These are phyloP conservation scores for Tetragonula clypearis DNA, from an alignment of 1,140 invertebrate species.

Conservation along the genomic window DNA sequence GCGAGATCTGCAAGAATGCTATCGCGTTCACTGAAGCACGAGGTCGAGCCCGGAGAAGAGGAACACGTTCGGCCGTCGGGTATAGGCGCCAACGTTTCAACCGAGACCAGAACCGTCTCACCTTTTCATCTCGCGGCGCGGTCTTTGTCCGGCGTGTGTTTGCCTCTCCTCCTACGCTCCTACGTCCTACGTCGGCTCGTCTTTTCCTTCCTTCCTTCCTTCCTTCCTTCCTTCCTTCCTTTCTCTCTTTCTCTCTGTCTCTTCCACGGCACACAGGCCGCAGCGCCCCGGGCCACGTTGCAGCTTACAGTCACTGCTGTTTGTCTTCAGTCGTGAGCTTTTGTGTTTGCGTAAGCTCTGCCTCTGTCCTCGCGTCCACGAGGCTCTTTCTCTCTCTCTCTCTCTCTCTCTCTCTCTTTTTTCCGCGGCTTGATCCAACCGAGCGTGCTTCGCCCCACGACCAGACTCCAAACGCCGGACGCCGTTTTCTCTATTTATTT, in stretches of 20 bases:
- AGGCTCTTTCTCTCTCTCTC: not conserved
- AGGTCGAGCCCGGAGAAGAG: slow-evolving; percentile 1
- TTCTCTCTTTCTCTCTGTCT: not conserved
- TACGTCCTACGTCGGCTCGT: not conserved
- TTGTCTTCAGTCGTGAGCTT: slow-evolving; percentile 74
- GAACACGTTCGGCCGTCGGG: slow-evolving; percentile 36
- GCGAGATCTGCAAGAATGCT: not conserved
- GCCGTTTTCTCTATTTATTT: slow-evolving; percentile 64
- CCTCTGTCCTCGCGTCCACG: slow-evolving; percentile 24
- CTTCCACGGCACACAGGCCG: slow-evolving; percentile 35
- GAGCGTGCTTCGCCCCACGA: slow-evolving; percentile 25
- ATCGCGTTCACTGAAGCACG: slow-evolving; percentile 29
- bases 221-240: not conserved
- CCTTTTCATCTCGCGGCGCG: slow-evolving; percentile 26
- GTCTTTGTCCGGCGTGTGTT: not conserved
- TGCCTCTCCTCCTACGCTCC: not conserved
- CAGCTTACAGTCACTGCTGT: slow-evolving; percentile 68
- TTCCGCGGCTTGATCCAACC: slow-evolving; percentile 34
- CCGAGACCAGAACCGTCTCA: slow-evolving; percentile 18
- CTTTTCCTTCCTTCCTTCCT: not conserved
- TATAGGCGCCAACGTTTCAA: slow-evolving; percentile 53
- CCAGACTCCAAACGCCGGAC: slow-evolving; percentile 16
- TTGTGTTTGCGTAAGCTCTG: slow-evolving; percentile 70
- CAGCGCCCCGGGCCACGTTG: slow-evolving; percentile 61
- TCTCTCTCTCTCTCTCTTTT: not conserved